Base-by-base conservation (phyloP, 1,140 invertebrate genomes). In the Hetaerina americana region DNA sequence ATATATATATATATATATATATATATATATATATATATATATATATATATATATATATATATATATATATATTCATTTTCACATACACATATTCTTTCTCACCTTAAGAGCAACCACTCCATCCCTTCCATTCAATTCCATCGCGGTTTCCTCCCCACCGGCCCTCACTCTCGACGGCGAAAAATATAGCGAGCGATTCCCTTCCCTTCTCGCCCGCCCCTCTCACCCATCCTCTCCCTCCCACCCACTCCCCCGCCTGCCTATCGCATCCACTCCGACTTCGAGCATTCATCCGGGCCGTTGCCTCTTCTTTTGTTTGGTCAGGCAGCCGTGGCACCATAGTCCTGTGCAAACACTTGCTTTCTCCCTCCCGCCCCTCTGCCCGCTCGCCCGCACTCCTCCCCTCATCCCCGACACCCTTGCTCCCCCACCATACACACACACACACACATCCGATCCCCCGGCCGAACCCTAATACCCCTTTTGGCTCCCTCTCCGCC, bases 231-330 rank as follows among this genome's bases (percentile, higher is more conserved):
- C 40, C 22, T 57, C 40, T n/a, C 22, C 1, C 40, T 12, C 31
- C 40, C 10, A 3, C 40, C 40, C 40, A 57, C 40, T 57, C 10
- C 40, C 40, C 40, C 31, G 31, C 31, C 31, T 40, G 6, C n/a
- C n/a, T n/a, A n/a, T n/a, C n/a, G n/a, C n/a, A 6, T 40, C 31
- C 40, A 5, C 40, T 57, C 40, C 40, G 40, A 12, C 40, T 57
- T 10, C 15, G 22, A 57, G 40, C 40, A 57, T 57, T 57, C 40
- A 57, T 57, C 40, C 40, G 22, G 22, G 40, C 68, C 26, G 68
- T 26, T 27, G 26, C 18, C 28, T 69, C 28, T 69, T 69, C 68
- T 69, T 68, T 69, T 69, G 68, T 69, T 69, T 69, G 68, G 68
- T 28, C 68, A 69, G 68, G 40, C 15, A 69, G 68, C 68, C 26